Conservation (phyloP, 2,888 invertebrate species). For the Hylaea fasciaria region DNA sequence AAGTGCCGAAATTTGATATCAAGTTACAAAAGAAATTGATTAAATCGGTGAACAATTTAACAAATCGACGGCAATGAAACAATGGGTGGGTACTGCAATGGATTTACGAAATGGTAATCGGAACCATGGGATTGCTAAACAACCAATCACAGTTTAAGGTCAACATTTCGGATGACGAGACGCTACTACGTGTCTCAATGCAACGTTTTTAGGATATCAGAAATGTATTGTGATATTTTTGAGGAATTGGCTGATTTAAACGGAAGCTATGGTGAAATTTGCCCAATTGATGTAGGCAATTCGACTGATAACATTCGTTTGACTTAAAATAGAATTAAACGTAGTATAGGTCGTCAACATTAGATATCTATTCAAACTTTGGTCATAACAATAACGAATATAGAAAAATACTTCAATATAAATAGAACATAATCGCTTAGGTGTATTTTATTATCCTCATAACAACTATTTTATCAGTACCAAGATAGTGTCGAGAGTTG, state of each 20-base stretch:
- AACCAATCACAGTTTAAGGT: conserved; percentile 3
- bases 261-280: too few relatives aligned
- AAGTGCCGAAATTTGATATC: conserved; percentile 14
- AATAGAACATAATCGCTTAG: conserved; percentile 1
- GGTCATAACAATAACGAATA: not conserved
- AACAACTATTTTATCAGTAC: conserved; percentile 22
- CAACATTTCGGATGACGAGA: conserved; percentile 9
- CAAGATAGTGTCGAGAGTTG: conserved; percentile 2
- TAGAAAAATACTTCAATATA: not conserved
- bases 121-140: conserved; percentile 14
- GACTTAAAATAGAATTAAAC: too few relatives aligned
- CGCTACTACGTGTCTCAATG: not conserved
- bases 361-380: too few relatives aligned
- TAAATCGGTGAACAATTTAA: conserved; percentile 26
- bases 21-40: conserved; percentile 30
- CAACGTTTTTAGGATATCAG: not conserved
- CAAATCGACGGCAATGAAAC: conserved; percentile 40
- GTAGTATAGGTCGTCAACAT: too few relatives aligned
- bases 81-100: conserved; percentile 38
- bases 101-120: conserved; percentile 30
- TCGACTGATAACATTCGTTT: too few relatives aligned
- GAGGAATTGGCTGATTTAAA: too few relatives aligned
- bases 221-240: not conserved
- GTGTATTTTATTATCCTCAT: conserved; percentile 24
- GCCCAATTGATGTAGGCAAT: too few relatives aligned